Base-by-base conservation (phyloP, 2,797 vertebrate species). In the Pseudopleuronectes americanus region DNA sequence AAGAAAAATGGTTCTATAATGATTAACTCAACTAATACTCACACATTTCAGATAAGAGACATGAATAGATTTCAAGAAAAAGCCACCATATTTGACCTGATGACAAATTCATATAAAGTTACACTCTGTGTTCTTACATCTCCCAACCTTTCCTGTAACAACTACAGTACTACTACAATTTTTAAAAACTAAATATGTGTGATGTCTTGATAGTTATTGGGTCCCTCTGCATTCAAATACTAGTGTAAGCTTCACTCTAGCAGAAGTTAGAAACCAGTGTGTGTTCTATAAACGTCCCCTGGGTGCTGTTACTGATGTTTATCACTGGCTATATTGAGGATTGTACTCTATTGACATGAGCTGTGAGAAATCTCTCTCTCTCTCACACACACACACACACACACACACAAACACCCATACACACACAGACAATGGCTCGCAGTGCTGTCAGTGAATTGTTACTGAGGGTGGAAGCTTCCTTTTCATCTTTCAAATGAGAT, bases 401-500 rank as follows among this genome's bases (percentile, higher is more conserved):
- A 64, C 52, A 57, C 24, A 55, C 41, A 38, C 26, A 33, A 9
- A 45, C 21, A 59, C 8, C 13, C 17, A 23, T 17, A 45, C 43
- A 19, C 16, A 45, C 17, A 45, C 16, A 45, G 4, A 65, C 31
- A 68, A 61, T 23, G 58, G 54, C 68, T 70, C 16, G 56, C 24
- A 61, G 8, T 49, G 49, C 55, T 26, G n/a, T 64, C 43, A 45
- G 48, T 68, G 52, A 57, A 54, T 68, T 31, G 14, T 56, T 74
- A 83, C 60, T 62, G 22, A 31, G 48, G 58, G 48, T 57, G 59
- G 62, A 76, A 73, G 64, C 9, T 56, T 84, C 23, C 64, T 68
- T 87, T 87, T 86, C 63, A 87, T 89, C 76, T 77, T 74, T 79
- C 28, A 72, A 81, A 81, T 43, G 57, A 72, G 66, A 77, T 79